Evolutionary conservation across 92 coral and sea anemone genomes (phyloP), one percentile per base, ranked within the genome.

Genomic region (Palythoa caribaeorum): DNA sequence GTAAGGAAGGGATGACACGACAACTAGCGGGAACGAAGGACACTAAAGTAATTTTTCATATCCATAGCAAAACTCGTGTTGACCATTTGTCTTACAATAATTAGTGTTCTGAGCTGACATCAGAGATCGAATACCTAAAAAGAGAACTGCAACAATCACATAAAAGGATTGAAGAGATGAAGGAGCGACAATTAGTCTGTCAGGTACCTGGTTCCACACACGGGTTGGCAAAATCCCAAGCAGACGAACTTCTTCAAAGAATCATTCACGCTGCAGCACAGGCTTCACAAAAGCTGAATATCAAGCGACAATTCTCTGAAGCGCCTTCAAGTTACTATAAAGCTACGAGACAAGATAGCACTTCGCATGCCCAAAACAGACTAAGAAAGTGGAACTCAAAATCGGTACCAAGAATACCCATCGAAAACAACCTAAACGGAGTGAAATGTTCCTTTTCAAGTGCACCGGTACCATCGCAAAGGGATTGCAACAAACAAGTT

Each of bases 221-320:
- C 21, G 15, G 8, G 36, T 14, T 28, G 13, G 9, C 51, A 55
- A 57, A 78, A 38, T 13, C n/a, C 21, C 48, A 70, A 16, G 37
- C 48, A 1, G 69, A 54, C 48, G 83, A 78, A 78, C 83, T 78
- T 19, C 71, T 78, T 21, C 83, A 78, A 60, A 78, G 83, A 35
- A 78, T 78, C 28, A 28, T 52, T 12, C 52, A 35, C 4, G 50
- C 83, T 11, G 83, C 83, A 78, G 37, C 44, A 5, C 51, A 78
- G 55, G 83, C 83, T 2, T 78, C 83, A 36, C 50, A 57, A 78
- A n/a, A 60, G 35, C 10, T 78, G 28, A 78, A 78, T 44, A 78
- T 71, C 12, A 38, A 17, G 8, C 70, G 52, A 21, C 28, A 62
- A 1, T 57, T 17, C 51, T 35, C 69, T 38, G 21, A 36, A n/a